Evolutionary conservation across 2,797 vertebrate species (phyloP), one percentile per base, ranked within the genome.

Genomic region (Aerospiza tachiro): DNA sequence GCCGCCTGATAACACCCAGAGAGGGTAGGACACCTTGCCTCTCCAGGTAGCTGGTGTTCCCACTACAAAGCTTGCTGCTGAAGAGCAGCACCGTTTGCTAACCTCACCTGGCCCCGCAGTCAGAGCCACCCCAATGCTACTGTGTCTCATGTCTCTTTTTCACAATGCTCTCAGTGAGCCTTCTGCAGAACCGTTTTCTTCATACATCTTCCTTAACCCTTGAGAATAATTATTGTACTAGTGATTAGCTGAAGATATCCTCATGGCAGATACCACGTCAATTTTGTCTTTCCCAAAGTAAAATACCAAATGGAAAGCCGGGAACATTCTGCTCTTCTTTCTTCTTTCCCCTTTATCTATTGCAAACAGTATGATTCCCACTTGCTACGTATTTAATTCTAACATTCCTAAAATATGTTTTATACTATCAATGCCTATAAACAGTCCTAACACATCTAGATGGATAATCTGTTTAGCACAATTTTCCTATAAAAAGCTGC

Each of bases 101-200:
- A 38, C 22, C 42, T 50, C 61, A 52, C 15, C 25, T 0, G 1
- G n/a, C 17, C 68, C 42, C 1, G 0, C 38, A 47, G 12, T 5
- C 21, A 66, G 52, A 49, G 42, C 15, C 65, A 55, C 59, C n/a
- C 20, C 9, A 15, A 38, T 1, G 23, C 47, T 17, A 7, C 23
- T 6, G 7, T 4, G 6, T 21, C 72, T 14, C 20, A 52, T 2
- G 4, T 12, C 52, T 40, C 52, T 40, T 35, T 19, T 38, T 47
- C 31, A 45, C 10, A 50, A 9, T 6, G 18, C 21, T 66, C 62
- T 44, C 45, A 61, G 22, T 8, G 21, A 40, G 71, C 53, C 59
- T 78, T 35, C 5, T 17, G 12, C 42, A 50, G 75, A 66, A 33
- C 12, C 11, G 5, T 33, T 55, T 55, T 59, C 26, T 42, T 38